Percentiles rank a stretch among this genome's conserved stretches.
phyloP scores from a whole-genome alignment of 2,888 invertebrate genomes.

The Fabriciana adippe region DNA sequence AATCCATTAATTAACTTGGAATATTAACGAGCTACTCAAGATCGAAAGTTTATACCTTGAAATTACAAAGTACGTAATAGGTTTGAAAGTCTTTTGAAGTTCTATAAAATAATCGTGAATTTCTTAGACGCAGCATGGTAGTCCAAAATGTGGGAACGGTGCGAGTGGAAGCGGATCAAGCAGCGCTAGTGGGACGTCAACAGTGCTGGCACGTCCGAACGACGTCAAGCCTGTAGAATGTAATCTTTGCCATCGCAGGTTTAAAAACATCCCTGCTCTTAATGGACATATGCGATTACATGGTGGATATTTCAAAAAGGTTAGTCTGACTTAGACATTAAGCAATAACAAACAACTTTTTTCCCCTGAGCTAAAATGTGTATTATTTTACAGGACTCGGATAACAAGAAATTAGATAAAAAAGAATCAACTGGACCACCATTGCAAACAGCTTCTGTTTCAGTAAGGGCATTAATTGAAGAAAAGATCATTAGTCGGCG shows the following conservation, averaged over 20 bases:
- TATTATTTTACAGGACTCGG: conserved; percentile 85
- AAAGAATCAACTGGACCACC: conserved; percentile 92
- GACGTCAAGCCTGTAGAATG: conserved; percentile 96
- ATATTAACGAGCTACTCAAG: conserved; percentile 73
- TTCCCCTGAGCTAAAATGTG: conserved; percentile 20
- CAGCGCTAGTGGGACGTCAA: conserved; percentile 51
- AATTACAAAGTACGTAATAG: conserved; percentile 76
- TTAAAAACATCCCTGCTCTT: conserved; percentile 98
- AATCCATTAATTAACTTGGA: conserved; percentile 77
- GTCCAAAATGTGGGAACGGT: conserved; percentile 62
- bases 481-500: conserved; percentile 96
- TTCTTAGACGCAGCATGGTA: conserved; percentile 73
- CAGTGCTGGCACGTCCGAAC: conserved; percentile 65
- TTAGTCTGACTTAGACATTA: conserved; percentile 48
- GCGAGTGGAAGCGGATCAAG: conserved; percentile 54
- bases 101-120: conserved; percentile 68
- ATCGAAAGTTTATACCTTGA: conserved; percentile 73
- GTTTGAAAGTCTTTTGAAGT: conserved; percentile 72
- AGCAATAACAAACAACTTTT: conserved; percentile 1
- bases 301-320: conserved; percentile 98
- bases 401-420: conserved; percentile 92
- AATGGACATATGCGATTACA: conserved; percentile 99
- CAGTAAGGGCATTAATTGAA: conserved; percentile 94
- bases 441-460: conserved; percentile 95
- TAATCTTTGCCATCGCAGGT: conserved; percentile 96